Percentiles rank a stretch among this genome's conserved stretches.
phyloP scores from a whole-genome alignment of 2,797 vertebrate genomes.

The Aphelocoma californica region DNA sequence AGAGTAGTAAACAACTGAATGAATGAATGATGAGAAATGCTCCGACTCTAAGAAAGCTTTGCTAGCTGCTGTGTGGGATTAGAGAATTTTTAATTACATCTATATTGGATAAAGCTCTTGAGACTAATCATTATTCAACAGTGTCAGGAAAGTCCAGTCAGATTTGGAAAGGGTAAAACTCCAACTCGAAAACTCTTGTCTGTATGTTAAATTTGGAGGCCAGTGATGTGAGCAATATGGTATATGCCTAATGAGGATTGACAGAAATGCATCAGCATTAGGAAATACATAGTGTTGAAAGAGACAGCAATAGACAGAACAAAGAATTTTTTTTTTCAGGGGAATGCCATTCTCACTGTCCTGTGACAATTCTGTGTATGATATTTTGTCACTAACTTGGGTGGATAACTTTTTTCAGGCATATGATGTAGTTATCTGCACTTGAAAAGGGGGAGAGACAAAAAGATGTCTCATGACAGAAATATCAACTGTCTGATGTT shows the following conservation, averaged over 20 bases:
- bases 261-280: neutral
- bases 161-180: neutral
- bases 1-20: neutral
- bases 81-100: conserved; percentile 11
- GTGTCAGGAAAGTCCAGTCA: neutral
- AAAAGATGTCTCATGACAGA: neutral
- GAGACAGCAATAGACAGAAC: neutral
- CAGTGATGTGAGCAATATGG: neutral
- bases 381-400: neutral
- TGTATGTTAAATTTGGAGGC: neutral
- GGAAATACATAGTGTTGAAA: neutral
- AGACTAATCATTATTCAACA: neutral
- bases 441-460: neutral
- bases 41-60: neutral
- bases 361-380: neutral
- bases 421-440: neutral
- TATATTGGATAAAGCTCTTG: neutral
- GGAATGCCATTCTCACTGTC: neutral
- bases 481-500: neutral
- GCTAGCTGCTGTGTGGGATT: neutral
- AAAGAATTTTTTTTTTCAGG: neutral
- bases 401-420: neutral
- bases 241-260: neutral
- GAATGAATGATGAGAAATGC: neutral
- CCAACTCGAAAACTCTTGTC: neutral